These are phyloP conservation scores for Scytalopus superciliaris DNA, from an alignment of 2,113 vertebrate species.

Conservation along the genomic window DNA sequence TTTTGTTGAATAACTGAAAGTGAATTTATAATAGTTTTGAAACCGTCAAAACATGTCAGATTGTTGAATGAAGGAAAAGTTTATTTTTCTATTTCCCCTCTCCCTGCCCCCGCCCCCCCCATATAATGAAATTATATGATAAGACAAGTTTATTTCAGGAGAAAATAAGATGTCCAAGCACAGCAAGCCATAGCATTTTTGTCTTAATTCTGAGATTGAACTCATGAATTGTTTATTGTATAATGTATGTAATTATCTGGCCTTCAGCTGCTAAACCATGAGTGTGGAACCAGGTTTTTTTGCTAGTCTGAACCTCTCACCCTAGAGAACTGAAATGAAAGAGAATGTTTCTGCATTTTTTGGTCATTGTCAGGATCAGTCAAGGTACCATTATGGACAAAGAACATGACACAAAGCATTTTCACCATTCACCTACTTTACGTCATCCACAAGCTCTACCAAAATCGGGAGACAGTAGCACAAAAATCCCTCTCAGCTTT, in stretches of 20 bases:
- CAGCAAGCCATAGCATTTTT: neutral
- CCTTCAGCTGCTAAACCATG: neutral
- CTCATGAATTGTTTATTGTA: neutral
- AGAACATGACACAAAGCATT: neutral
- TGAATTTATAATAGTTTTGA: neutral
- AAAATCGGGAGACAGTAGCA: neutral
- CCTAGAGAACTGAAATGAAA: neutral
- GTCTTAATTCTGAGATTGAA: neutral
- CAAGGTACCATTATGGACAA: neutral
- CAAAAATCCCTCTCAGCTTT: neutral
- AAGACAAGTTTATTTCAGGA: constrained; percentile 1
- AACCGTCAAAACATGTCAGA: constrained; percentile 11
- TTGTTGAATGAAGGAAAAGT: neutral
- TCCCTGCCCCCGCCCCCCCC: too few relatives aligned
- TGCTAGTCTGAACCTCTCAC: neutral
- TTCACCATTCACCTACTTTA: neutral
- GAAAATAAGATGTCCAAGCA: neutral
- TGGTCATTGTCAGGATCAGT: neutral
- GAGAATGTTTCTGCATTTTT: neutral
- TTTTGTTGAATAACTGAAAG: constrained; percentile 23
- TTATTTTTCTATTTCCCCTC: neutral
- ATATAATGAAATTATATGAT: neutral
- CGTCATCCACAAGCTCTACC: neutral
- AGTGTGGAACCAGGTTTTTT: neutral
- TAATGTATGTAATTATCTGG: neutral